Percentiles rank a stretch among this genome's conserved stretches.
Evolutionary conservation across 2,888 invertebrate genomes (phyloP).

Genomic region (Drosophila pegasa): DNA sequence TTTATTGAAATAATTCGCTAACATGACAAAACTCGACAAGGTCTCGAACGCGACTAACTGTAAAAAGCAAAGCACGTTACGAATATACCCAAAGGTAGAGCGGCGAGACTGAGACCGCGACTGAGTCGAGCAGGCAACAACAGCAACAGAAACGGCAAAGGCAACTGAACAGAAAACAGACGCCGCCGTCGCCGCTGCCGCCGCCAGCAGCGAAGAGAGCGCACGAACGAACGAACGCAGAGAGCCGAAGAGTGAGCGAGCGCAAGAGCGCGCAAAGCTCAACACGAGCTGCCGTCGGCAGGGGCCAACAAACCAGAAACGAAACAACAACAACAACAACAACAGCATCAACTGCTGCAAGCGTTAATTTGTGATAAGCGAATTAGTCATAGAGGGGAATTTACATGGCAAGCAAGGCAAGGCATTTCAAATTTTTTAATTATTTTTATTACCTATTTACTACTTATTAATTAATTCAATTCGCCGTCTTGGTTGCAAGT

Average conservation of each 20-base stretch:
- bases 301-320: constrained; percentile 39
- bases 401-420: too few relatives aligned
- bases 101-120: constrained; percentile 57
- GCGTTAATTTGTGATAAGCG: constrained; percentile 30
- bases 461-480: neutral
- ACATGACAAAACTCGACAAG: constrained; percentile 85
- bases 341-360: constrained; percentile 7
- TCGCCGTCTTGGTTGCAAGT: constrained; percentile 44
- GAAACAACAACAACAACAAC: constrained; percentile 2
- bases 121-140: constrained; percentile 47
- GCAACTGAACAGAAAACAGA: constrained; percentile 33
- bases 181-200: constrained; percentile 21
- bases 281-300: constrained; percentile 11
- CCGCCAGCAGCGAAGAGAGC: constrained; percentile 35
- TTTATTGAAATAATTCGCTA: constrained; percentile 63
- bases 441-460: too few relatives aligned
- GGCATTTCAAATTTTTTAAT: too few relatives aligned
- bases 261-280: constrained; percentile 41
- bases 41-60: constrained; percentile 86
- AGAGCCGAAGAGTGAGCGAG: constrained; percentile 2
- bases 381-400: constrained; percentile 20
- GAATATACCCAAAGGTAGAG: constrained; percentile 83
- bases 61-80: constrained; percentile 84
- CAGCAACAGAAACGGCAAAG: constrained; percentile 29
- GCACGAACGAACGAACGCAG: constrained; percentile 2